Base-by-base conservation (phyloP, 1,140 invertebrate species). In the Anagrus nilaparvatae region DNA sequence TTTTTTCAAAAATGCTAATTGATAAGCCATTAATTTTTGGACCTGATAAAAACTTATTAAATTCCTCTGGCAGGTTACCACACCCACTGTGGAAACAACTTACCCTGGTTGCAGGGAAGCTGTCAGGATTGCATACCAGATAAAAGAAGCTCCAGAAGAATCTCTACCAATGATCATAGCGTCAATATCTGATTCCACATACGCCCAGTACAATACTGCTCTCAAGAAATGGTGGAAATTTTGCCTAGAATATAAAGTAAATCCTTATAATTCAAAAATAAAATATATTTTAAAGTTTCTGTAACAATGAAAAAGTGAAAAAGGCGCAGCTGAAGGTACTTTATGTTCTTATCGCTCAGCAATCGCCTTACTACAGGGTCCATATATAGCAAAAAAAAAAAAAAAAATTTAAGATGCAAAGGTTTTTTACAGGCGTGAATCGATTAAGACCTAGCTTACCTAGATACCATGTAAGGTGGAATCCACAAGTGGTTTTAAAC, bases 191-290 rank as follows among this genome's bases (percentile, higher is more conserved):
- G 38, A 53, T 1, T 46, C 31, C 16, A 54, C 60, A 3, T 9
- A 42, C 3, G 50, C 50, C 20, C 56, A 59, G 25, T 60, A 59
- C 39, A 47, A 52, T 12, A 24, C 32, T 1, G 29, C 43, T 7
- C 46, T 51, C 2, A 58, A 54, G 38, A 37, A 45, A 8, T 62
- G 57, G 52, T 55, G 53, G 46, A 8, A 23, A 1, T 61, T 53
- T 38, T 59, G 58, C 46, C 4, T 25, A 7, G 17, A 13, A 17
- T 32, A 48, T 16, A 48, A 41, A 20, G 28, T 48, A 9, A 18
- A 44, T 21, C 4, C 20, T 12, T 49, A 35, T 18, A 10, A 36
- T 8, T 10, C 34, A 17, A 16, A 29, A 2, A 25, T 43, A 9
- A 1, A n/a, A 10, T 20, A 48, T 14, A 19, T 51, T 12, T 37